Conservation (phyloP, 2,888 invertebrate genomes). For the Eupithecia centaureata region DNA sequence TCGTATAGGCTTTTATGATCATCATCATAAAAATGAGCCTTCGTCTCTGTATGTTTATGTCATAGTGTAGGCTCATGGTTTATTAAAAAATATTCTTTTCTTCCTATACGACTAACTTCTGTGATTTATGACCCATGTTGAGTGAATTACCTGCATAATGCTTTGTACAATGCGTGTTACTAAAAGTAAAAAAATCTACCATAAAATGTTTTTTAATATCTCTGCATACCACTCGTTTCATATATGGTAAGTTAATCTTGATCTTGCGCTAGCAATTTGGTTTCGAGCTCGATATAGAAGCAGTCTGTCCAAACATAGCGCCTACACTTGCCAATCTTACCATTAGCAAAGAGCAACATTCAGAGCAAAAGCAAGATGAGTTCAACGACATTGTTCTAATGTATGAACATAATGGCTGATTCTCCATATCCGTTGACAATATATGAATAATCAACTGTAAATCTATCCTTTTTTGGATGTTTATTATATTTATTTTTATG, state of each 20-base stretch:
- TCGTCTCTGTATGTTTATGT: neutral
- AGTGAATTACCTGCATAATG: neutral
- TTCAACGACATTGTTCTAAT: conserved; percentile 57
- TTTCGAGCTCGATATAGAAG: conserved; percentile 41
- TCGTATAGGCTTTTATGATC: neutral
- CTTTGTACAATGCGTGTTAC: neutral
- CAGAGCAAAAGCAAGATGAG: conserved; percentile 53
- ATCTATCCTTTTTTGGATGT: conserved; percentile 26
- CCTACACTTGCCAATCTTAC: conserved; percentile 50
- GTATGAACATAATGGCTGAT: conserved; percentile 39
- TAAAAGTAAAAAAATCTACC: neutral
- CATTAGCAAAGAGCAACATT: conserved; percentile 53
- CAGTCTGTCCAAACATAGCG: conserved; percentile 46
- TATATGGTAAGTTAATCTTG: conserved; percentile 42
- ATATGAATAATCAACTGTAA: conserved; percentile 45
- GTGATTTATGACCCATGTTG: conserved; percentile 2
- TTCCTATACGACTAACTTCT: neutral
- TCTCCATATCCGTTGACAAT: conserved; percentile 34
- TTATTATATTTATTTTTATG: conserved; percentile 19
- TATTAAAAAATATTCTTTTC: neutral
- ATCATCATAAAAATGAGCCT: neutral
- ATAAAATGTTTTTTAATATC: neutral
- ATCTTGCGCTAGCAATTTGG: conserved; percentile 46
- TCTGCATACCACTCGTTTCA: conserved; percentile 14
- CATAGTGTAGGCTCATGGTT: neutral